A percentile compares a stretch with the other conserved stretches of the same genome.
Evolutionary conservation across 2,113 vertebrate genomes (phyloP).

Genomic region (Ovibos moschatus): DNA sequence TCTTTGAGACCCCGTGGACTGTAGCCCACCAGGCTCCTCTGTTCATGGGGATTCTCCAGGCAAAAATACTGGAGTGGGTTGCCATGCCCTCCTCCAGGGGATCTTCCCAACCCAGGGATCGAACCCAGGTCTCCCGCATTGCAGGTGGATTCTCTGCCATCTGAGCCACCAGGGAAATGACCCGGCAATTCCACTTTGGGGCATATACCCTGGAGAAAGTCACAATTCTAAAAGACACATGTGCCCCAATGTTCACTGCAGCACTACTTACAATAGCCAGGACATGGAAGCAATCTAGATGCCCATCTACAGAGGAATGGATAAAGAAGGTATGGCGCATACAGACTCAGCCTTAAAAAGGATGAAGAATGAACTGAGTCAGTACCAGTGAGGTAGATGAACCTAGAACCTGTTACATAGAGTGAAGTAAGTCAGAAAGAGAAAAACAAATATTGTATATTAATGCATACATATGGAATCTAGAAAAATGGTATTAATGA

Average conservation of each 20-base stretch:
- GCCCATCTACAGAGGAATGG: not conserved
- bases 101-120: too few species aligned
- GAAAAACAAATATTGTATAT: not conserved
- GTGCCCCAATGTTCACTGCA: not conserved
- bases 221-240: not conserved
- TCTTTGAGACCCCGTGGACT: too few species aligned
- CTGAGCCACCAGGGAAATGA: not conserved
- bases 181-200: not conserved
- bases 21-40: too few species aligned
- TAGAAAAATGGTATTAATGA: not conserved
- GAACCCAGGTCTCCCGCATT: too few species aligned
- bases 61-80: too few species aligned
- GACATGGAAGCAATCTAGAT: not conserved
- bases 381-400: not conserved
- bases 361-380: not conserved
- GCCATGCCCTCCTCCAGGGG: too few species aligned
- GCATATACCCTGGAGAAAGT: not conserved
- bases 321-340: not conserved
- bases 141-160: too few species aligned
- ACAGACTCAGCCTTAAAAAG: not conserved
- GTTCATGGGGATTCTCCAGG: too few species aligned
- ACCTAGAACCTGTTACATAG: not conserved
- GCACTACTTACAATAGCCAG: not conserved
- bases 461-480: not conserved
- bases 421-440: not conserved